These are phyloP conservation scores for Ametastegia equiseti DNA, from an alignment of 2,888 invertebrate genomes.

Conservation along the genomic window DNA sequence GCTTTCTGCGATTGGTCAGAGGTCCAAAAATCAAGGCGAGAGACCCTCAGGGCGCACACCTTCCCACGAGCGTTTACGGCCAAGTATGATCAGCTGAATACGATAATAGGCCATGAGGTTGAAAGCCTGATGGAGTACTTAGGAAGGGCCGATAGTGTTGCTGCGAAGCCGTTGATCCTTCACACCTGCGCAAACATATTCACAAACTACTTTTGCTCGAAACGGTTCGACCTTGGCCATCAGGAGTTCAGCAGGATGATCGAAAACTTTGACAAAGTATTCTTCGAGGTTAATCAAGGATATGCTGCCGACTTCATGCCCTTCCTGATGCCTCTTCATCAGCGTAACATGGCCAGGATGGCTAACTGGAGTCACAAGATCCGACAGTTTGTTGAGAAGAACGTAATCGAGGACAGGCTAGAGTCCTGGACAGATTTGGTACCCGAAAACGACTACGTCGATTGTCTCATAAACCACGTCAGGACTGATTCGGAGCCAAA, in stretches of 20 bases:
- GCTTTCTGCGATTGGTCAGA: constrained; percentile 85
- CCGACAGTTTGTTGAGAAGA: constrained; percentile 77
- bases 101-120: constrained; percentile 76
- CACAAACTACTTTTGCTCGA: constrained; percentile 80
- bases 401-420: constrained; percentile 77
- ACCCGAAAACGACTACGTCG: constrained; percentile 79
- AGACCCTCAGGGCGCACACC: constrained; percentile 79
- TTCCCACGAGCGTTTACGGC: constrained; percentile 80
- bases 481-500: constrained; percentile 74
- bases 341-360: constrained; percentile 77
- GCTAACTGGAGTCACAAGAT: constrained; percentile 77
- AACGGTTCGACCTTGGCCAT: constrained; percentile 76
- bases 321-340: constrained; percentile 79
- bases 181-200: constrained; percentile 81
- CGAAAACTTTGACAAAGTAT: constrained; percentile 80
- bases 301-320: constrained; percentile 83
- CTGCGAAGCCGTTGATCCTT: constrained; percentile 77
- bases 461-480: constrained; percentile 79
- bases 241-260: constrained; percentile 77
- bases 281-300: constrained; percentile 84
- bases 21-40: constrained; percentile 80
- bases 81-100: constrained; percentile 77
- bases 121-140: constrained; percentile 68
- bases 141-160: constrained; percentile 58
- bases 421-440: constrained; percentile 68